Percentiles rank a stretch among this genome's conserved stretches.
Conservation (phyloP, 2,888 invertebrate species). For the Metellina segmentata region DNA sequence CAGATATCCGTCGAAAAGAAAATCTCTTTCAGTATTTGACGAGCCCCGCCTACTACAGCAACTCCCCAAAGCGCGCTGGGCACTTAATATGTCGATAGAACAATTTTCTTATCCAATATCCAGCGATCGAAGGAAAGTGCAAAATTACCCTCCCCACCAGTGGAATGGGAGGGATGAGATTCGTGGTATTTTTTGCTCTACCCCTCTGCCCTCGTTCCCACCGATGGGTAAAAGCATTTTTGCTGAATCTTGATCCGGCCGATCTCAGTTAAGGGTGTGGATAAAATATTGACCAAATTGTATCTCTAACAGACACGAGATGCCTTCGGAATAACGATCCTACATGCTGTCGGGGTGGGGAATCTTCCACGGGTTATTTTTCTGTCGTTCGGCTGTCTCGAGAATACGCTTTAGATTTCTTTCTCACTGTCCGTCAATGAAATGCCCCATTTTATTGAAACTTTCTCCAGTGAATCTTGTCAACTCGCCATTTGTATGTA, state of each 20-base stretch:
- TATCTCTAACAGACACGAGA: not conserved
- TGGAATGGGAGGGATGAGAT: conserved; percentile 1
- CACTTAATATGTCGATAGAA: conserved; percentile 72
- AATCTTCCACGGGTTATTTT: no score
- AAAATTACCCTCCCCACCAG: conserved; percentile 44
- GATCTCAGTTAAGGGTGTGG: conserved; percentile 25
- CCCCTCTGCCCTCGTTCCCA: not conserved
- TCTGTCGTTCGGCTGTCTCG: no score
- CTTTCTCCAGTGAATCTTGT: no score
- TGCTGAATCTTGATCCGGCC: conserved; percentile 46
- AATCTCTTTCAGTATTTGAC: conserved; percentile 42
- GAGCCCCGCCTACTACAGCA: conserved; percentile 8
- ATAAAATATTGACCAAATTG: conserved; percentile 55
- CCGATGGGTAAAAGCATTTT: not conserved
- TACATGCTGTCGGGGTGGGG: no score
- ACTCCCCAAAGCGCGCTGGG: conserved; percentile 25
- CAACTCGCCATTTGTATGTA: no score
- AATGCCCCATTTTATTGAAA: no score
- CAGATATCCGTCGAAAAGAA: conserved; percentile 19
- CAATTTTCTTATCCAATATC: conserved; percentile 71
- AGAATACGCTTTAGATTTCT: no score
- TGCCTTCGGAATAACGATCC: no score
- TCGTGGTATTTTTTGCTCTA: conserved; percentile 29
- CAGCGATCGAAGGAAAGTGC: conserved; percentile 42
- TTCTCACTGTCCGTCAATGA: no score